These are phyloP conservation scores for Celastrina argiolus DNA, from an alignment of 2,888 invertebrate genomes.

Conservation along the genomic window DNA sequence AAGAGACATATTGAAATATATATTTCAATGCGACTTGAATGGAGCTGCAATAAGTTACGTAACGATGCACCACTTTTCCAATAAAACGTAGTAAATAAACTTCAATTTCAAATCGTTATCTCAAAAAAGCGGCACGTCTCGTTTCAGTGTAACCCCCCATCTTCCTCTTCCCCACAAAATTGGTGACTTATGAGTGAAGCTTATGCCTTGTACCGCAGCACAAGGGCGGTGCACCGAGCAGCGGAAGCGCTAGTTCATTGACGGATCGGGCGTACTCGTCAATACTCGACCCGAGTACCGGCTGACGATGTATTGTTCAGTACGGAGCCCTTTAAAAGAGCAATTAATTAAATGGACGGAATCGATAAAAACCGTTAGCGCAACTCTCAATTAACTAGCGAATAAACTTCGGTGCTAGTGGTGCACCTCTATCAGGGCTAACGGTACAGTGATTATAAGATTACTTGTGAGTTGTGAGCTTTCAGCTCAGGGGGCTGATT, in stretches of 20 bases:
- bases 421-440: not conserved
- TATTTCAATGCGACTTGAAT: no score
- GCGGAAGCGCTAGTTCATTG: slow-evolving; percentile 38
- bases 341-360: slow-evolving; percentile 1
- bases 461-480: no score
- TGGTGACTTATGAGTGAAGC: no score
- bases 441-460: not conserved
- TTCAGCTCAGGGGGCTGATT: no score
- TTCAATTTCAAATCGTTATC: no score
- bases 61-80: no score
- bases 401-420: not conserved
- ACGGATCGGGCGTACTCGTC: slow-evolving; percentile 35
- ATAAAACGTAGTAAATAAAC: no score
- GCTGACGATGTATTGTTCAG: slow-evolving; percentile 7
- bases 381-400: not conserved
- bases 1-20: no score
- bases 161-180: no score
- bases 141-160: no score
- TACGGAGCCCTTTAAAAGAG: slow-evolving; percentile 1
- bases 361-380: slow-evolving; percentile 4
- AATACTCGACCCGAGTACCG: slow-evolving; percentile 31
- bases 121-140: no score
- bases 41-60: no score
- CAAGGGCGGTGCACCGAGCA: slow-evolving; percentile 32
- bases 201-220: slow-evolving; percentile 15